Evolutionary conservation across 1,140 invertebrate genomes (phyloP), one percentile per base, ranked within the genome.

Genomic region (Saccostrea glomerata): DNA sequence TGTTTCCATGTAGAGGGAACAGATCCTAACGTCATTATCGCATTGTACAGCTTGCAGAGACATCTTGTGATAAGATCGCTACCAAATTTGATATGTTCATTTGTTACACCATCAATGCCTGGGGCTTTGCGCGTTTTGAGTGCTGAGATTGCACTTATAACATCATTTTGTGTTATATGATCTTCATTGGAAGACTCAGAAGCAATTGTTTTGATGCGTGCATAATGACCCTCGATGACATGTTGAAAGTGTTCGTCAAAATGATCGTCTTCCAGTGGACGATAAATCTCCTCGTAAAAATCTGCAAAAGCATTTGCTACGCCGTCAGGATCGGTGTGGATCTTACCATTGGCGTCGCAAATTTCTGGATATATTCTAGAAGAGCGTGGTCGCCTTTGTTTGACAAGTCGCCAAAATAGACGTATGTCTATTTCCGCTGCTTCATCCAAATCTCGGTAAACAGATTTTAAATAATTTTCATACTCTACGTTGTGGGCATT

Each of bases 121-220:
- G 66, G 58, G 3, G 73, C 70, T 55, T 87, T 87, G 23, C 58
- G 25, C 12, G 15, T 56, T 47, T 87, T 87, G 25, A 87, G 77
- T 56, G 77, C 6, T 15, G 55, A 36, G 12, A 87, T 60, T 13
- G 60, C 55, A 30, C 7, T 23, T 13, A 20, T 47, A 58, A 87
- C 58, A 30, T 87, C 86, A 82, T 87, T 36, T 40, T 25, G 40
- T n/a, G 25, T 58, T 58, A 56, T 58, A n/a, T n/a, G n/a, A n/a
- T n/a, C n/a, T n/a, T n/a, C n/a, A n/a, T n/a, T n/a, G n/a, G n/a
- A n/a, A n/a, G n/a, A n/a, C n/a, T n/a, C n/a, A n/a, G n/a, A n/a
- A n/a, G n/a, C n/a, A n/a, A n/a, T n/a, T n/a, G n/a, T n/a, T n/a
- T n/a, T n/a, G n/a, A n/a, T n/a, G n/a, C n/a, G n/a, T n/a, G n/a